These are phyloP conservation scores for Podarcis raffonei DNA, from an alignment of 2,113 vertebrate genomes.

Conservation along the genomic window DNA sequence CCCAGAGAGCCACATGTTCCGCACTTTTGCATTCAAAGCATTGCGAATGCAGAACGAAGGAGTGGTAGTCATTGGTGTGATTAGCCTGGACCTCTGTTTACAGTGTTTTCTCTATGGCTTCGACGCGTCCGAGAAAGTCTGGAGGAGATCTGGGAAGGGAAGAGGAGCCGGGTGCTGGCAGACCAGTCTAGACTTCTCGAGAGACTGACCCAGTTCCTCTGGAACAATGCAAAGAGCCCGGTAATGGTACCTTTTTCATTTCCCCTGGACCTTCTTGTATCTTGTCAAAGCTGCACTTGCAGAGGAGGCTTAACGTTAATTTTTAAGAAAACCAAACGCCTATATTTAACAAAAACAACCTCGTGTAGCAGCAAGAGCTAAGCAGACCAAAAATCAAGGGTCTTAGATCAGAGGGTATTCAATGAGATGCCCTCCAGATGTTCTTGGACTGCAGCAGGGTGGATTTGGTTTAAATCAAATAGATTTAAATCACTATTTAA, in stretches of 20 bases:
- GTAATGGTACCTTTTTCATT: conserved; percentile 65
- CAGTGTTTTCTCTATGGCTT: conserved; percentile 86
- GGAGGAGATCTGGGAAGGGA: conserved; percentile 73
- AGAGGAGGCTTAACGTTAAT: background rate
- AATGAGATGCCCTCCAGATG: too few relatives aligned
- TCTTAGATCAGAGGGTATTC: too few relatives aligned
- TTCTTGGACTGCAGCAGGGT: too few relatives aligned
- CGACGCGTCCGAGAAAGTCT: conserved; percentile 78
- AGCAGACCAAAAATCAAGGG: too few relatives aligned
- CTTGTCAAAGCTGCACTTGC: background rate
- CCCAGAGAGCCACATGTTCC: background rate
- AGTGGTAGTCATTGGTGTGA: background rate
- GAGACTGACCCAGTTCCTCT: conserved; percentile 77
- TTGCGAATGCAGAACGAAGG: background rate
- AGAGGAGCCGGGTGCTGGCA: conserved; percentile 60
- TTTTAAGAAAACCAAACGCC: background rate
- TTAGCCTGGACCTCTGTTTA: conserved; percentile 34
- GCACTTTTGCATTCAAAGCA: background rate
- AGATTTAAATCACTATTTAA: too few relatives aligned
- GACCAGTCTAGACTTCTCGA: conserved; percentile 61
- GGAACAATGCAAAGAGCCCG: conserved; percentile 85
- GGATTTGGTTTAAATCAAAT: too few relatives aligned
- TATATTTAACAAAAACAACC: too few relatives aligned
- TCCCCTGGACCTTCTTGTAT: background rate
- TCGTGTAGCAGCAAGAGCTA: too few relatives aligned